phyloP scores from a whole-genome alignment of 1,140 invertebrate species.

The Zaprionus vittiger region DNA sequence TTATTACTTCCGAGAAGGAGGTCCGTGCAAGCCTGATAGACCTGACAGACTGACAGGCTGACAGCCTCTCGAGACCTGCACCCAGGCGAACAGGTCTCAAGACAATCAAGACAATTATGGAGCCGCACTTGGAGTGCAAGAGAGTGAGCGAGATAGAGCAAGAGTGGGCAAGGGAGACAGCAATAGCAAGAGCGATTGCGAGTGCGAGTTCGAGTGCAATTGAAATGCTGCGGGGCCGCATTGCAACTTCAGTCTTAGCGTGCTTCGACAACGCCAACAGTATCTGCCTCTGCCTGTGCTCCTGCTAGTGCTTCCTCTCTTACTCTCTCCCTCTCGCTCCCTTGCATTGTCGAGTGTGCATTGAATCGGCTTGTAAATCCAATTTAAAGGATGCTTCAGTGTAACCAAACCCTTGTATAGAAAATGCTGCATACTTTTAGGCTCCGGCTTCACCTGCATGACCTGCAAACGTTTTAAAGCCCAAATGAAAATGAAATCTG shows the following conservation, averaged over 20 bases:
- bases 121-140: constrained; percentile 12
- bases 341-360: not conserved
- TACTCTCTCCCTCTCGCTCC: not conserved
- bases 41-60: constrained; percentile 29
- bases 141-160: not conserved
- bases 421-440: not conserved
- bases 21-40: constrained; percentile 3
- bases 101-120: constrained; percentile 36
- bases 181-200: too few species aligned
- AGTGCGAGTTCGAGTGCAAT: not conserved
- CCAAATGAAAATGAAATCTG: not conserved
- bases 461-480: not conserved
- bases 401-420: not conserved
- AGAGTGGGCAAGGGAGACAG: too few species aligned
- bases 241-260: not conserved
- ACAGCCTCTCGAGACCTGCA: constrained; percentile 13
- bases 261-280: not conserved
- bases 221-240: not conserved
- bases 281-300: too few species aligned
- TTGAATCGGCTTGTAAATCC: too few species aligned
- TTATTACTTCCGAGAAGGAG: constrained; percentile 31
- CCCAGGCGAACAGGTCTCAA: constrained; percentile 20
- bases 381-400: not conserved
- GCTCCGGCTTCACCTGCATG: not conserved
- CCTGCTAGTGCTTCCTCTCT: not conserved